phyloP scores from a whole-genome alignment of 2,113 vertebrate genomes.

The Hydrolagus affinis region DNA sequence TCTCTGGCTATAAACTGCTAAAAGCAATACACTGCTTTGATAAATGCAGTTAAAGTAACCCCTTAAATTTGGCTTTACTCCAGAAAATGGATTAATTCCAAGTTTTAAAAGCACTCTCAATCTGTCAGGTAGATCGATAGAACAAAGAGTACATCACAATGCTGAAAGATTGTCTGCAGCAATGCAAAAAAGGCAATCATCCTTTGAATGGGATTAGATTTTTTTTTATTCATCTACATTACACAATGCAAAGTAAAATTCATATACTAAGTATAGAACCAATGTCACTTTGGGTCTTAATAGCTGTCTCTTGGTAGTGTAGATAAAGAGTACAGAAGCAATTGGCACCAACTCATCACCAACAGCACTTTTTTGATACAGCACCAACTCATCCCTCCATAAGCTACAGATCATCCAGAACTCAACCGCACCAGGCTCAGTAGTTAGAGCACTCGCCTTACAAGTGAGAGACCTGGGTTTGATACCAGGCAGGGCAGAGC shows the following conservation, averaged over 20 bases:
- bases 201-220: not conserved
- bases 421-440: too few species aligned
- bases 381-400: too few species aligned
- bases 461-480: too few species aligned
- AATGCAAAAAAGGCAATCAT: not conserved
- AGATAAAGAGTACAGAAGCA: too few species aligned
- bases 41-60: not conserved
- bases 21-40: not conserved
- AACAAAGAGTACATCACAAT: conserved; percentile 25
- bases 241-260: not conserved
- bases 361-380: too few species aligned
- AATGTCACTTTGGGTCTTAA: not conserved
- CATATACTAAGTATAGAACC: not conserved
- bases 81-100: conserved; percentile 22
- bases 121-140: conserved; percentile 14
- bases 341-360: too few species aligned
- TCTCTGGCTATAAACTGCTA: not conserved
- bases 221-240: conserved; percentile 4
- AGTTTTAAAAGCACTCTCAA: not conserved
- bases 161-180: not conserved
- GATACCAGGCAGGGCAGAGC: too few species aligned
- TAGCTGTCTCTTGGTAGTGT: too few species aligned
- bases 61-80: not conserved
- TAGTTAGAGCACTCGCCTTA: too few species aligned
- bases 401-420: too few species aligned